phyloP scores from a whole-genome alignment of 2,888 invertebrate species.

The Rhamphomyia laevipes region DNA sequence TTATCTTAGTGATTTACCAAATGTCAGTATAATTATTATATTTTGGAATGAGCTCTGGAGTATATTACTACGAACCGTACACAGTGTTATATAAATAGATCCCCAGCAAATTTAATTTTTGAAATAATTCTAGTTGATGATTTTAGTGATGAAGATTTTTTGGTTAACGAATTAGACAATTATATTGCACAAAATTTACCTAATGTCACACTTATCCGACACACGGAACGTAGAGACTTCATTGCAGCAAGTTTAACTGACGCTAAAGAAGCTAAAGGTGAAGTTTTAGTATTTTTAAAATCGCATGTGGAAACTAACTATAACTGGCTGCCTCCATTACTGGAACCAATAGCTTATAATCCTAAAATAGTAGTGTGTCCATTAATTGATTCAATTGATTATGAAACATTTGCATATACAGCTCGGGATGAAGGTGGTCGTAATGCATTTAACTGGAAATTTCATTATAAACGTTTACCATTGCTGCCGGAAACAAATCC shows the following conservation, averaged over 20 bases:
- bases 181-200: too few species aligned
- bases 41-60: too few species aligned
- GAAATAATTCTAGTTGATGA: too few species aligned
- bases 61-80: too few species aligned
- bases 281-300: conserved; percentile 87
- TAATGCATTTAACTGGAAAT: too few species aligned
- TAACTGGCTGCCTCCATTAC: conserved; percentile 83
- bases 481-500: conserved; percentile 37
- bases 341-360: conserved; percentile 92
- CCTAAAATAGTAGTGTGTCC: conserved; percentile 96
- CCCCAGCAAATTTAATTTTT: too few species aligned
- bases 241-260: conserved; percentile 82
- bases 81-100: too few species aligned
- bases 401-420: conserved; percentile 82
- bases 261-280: conserved; percentile 65
- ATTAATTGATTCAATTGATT: conserved; percentile 91
- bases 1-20: too few species aligned
- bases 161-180: too few species aligned
- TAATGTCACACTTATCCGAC: conserved; percentile 66
- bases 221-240: conserved; percentile 64
- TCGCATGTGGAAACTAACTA: conserved; percentile 85
- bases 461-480: conserved; percentile 82
- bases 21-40: too few species aligned
- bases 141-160: too few species aligned
- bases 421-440: conserved; percentile 90